phyloP scores from a whole-genome alignment of 2,797 vertebrate species.

The Galago senegalensis region DNA sequence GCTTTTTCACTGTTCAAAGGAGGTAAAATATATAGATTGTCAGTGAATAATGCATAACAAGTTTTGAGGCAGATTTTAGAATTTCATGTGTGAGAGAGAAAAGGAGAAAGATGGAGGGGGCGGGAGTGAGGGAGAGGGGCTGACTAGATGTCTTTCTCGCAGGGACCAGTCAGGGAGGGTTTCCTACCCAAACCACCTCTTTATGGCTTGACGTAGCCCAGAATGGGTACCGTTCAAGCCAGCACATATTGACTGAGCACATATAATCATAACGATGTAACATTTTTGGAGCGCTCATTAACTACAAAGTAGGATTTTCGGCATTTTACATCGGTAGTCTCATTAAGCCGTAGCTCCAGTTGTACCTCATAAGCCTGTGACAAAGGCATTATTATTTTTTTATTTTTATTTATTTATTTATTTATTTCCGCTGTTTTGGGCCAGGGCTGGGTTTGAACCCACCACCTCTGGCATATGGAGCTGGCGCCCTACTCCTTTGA shows the following conservation, averaged over 20 bases:
- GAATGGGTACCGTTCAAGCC: not conserved
- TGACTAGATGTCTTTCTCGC: not conserved
- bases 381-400: not conserved
- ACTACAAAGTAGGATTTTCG: not conserved
- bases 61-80: constrained; percentile 59
- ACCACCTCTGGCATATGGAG: too few species aligned
- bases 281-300: not conserved
- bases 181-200: not conserved
- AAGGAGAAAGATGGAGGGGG: not conserved
- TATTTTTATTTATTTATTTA: too few species aligned
- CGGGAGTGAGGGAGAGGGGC: not conserved
- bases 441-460: too few species aligned
- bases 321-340: not conserved
- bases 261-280: not conserved
- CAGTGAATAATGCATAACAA: constrained; percentile 63
- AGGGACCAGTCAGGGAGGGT: not conserved
- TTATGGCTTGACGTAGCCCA: not conserved
- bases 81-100: not conserved
- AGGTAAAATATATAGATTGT: constrained; percentile 69
- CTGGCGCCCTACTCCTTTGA: too few species aligned
- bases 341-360: not conserved
- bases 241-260: not conserved
- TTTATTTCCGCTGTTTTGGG: too few species aligned
- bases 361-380: not conserved
- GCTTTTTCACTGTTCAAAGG: constrained; percentile 49